Evolutionary conservation across 2,113 vertebrate genomes (phyloP).

Genomic region (Marmota monax): DNA sequence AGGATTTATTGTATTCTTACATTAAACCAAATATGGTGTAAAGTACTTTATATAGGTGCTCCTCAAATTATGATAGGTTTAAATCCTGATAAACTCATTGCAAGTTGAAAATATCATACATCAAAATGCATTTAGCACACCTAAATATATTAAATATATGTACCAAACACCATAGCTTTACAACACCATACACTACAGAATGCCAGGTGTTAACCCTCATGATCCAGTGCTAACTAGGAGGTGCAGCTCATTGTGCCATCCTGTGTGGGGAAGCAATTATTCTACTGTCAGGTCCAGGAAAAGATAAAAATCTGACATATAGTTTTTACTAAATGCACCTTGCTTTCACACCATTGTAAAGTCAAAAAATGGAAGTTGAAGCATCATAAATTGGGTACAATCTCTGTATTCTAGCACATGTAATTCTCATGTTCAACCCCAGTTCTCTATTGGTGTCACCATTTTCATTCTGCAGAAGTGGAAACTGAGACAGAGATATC

Average conservation of each 20-base stretch:
- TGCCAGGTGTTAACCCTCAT: background rate
- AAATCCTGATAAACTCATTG: background rate
- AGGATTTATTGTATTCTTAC: background rate
- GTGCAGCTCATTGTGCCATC: background rate
- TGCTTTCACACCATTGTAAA: background rate
- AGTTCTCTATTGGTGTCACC: background rate
- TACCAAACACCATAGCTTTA: background rate
- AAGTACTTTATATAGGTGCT: background rate
- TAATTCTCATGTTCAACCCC: background rate
- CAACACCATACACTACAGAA: background rate
- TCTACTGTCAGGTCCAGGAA: background rate
- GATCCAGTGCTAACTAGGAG: background rate
- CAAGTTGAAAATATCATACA: background rate
- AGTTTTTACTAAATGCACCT: background rate
- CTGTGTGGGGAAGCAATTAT: background rate
- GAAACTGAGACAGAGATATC: background rate
- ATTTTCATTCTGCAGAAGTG: background rate
- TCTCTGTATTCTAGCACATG: background rate
- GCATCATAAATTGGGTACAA: background rate
- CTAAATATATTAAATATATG: no score
- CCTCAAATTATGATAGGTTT: background rate
- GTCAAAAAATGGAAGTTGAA: background rate
- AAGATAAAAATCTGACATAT: background rate
- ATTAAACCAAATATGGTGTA: background rate
- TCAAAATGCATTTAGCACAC: background rate